Conservation (phyloP, 2,113 vertebrate genomes). For the Petrocephalus zakoni region DNA sequence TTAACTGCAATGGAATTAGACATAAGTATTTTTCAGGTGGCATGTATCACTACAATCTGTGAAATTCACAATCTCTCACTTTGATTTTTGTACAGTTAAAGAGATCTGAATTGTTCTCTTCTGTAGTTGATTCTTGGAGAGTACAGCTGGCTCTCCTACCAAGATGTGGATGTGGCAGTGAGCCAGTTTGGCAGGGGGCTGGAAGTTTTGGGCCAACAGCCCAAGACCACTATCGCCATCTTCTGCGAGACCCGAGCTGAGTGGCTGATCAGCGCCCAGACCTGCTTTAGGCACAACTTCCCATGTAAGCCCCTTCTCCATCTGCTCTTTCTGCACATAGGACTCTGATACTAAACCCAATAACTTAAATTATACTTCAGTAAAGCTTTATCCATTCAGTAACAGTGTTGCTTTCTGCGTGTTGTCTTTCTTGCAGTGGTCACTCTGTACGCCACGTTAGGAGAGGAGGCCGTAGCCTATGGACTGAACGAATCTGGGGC, state of each 20-base stretch:
- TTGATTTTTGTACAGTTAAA: not conserved
- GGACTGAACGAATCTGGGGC: slow-evolving; percentile 88
- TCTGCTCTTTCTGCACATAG: not conserved
- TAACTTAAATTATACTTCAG: too few relatives aligned
- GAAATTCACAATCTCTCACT: not conserved
- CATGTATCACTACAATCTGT: not conserved
- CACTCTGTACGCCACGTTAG: slow-evolving; percentile 90
- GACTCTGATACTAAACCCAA: too few relatives aligned
- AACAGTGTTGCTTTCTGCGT: not conserved
- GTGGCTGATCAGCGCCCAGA: slow-evolving; percentile 88
- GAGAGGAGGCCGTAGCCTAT: slow-evolving; percentile 83
- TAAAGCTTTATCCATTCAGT: not conserved
- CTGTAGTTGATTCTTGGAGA: slow-evolving; percentile 82
- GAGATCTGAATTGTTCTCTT: slow-evolving; percentile 13
- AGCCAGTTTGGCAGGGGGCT: slow-evolving; percentile 75
- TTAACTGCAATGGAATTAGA: not conserved
- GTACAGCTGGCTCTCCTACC: slow-evolving; percentile 84
- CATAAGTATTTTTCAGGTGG: not conserved
- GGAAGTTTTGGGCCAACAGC: slow-evolving; percentile 72
- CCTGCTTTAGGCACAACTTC: slow-evolving; percentile 90
- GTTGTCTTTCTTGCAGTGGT: slow-evolving; percentile 46
- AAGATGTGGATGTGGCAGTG: slow-evolving; percentile 66
- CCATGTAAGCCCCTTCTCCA: slow-evolving; percentile 68
- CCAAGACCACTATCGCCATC: slow-evolving; percentile 79
- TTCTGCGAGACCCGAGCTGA: slow-evolving; percentile 96